These are phyloP conservation scores for Oplegnathus fasciatus DNA, from an alignment of 2,113 vertebrate species.

Conservation along the genomic window DNA sequence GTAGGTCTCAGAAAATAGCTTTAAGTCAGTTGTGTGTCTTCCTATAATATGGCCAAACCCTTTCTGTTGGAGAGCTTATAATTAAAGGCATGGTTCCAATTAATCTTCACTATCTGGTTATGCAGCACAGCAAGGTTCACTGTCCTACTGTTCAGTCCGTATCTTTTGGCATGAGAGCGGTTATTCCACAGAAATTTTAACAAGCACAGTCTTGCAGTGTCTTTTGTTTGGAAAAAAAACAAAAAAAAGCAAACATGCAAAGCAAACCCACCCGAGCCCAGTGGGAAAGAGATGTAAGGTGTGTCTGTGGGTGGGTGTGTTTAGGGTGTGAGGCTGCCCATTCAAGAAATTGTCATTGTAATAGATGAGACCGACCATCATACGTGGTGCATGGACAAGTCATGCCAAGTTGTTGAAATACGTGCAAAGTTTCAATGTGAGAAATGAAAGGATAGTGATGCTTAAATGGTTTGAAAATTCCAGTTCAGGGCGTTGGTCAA, in stretches of 20 bases:
- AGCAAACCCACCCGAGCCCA: slow-evolving; percentile 27
- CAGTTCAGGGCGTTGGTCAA: slow-evolving; percentile 56
- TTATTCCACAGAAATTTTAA: neutral
- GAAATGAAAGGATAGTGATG: neutral
- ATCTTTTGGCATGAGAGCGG: neutral
- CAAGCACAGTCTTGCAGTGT: slow-evolving; percentile 60
- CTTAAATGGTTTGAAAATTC: slow-evolving; percentile 40
- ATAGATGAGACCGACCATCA: neutral
- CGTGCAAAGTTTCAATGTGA: neutral
- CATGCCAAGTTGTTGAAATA: neutral
- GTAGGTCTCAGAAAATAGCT: neutral
- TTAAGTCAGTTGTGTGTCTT: neutral
- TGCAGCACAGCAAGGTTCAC: neutral
- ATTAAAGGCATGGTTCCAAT: neutral
- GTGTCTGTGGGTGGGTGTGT: slow-evolving; percentile 46
- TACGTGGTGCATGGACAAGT: neutral
- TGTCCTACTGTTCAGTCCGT: neutral
- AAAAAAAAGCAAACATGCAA: neutral
- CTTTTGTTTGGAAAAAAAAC: slow-evolving; percentile 3
- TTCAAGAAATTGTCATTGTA: neutral
- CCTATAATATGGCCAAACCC: neutral
- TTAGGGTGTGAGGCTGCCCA: neutral
- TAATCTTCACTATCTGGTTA: neutral
- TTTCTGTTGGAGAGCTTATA: neutral
- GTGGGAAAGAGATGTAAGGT: slow-evolving; percentile 17